Conservation (phyloP, 1,140 invertebrate species). For the Acromyrmex heyeri region DNA sequence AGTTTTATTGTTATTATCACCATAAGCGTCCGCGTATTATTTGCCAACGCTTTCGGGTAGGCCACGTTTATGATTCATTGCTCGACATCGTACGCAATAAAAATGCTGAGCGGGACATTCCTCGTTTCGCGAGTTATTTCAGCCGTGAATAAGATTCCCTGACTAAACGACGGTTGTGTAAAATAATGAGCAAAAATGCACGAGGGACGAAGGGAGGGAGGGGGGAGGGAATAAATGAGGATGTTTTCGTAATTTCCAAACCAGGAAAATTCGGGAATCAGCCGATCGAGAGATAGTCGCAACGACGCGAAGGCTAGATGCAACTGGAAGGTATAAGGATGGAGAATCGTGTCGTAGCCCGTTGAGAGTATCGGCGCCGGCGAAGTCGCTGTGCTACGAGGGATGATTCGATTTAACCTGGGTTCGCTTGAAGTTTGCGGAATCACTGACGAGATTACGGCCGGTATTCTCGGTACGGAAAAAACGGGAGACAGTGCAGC, state of each 20-base stretch:
- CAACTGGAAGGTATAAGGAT: neutral
- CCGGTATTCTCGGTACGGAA: neutral
- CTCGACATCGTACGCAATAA: constrained; percentile 41
- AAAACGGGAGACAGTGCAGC: neutral
- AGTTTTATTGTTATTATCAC: constrained; percentile 58
- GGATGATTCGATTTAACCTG: constrained; percentile 67
- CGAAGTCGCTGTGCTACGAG: neutral
- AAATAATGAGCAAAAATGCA: constrained; percentile 64
- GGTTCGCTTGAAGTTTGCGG: constrained; percentile 59
- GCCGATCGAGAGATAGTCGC: neutral
- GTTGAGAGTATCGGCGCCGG: constrained; percentile 11
- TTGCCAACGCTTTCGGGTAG: constrained; percentile 46
- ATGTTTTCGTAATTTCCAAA: constrained; percentile 3
- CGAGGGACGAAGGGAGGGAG: neutral
- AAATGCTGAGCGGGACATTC: constrained; percentile 32
- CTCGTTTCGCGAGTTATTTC: constrained; percentile 52
- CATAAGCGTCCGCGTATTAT: constrained; percentile 56
- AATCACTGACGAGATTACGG: constrained; percentile 69
- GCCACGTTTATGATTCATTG: constrained; percentile 54
- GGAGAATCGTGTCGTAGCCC: constrained; percentile 33
- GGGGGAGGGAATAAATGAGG: neutral
- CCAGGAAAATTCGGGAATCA: neutral
- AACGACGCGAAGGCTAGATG: neutral
- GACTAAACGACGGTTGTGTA: constrained; percentile 63
- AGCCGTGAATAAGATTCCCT: constrained; percentile 54